Percentiles rank a stretch among this genome's conserved stretches.
phyloP scores from a whole-genome alignment of 2,797 vertebrate genomes.

The Hypotaenidia okinawae region DNA sequence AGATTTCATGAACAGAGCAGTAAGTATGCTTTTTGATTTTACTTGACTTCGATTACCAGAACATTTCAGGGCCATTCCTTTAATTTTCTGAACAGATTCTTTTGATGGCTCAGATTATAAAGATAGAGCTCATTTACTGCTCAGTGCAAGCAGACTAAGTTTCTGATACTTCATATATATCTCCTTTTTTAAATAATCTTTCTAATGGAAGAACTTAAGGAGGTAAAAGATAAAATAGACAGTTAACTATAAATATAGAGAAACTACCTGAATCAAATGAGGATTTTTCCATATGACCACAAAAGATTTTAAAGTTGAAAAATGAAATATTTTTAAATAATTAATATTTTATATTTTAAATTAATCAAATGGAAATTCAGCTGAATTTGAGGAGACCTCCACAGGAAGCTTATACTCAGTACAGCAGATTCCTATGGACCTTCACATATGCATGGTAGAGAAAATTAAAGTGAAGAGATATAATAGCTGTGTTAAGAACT shows the following conservation, averaged over 20 bases:
- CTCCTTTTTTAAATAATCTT: slow-evolving; percentile 8
- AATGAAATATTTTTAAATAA: slow-evolving; percentile 7
- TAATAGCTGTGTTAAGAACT: not conserved
- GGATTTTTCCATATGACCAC: slow-evolving; percentile 32
- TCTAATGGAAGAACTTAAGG: slow-evolving; percentile 13
- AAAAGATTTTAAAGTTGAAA: slow-evolving; percentile 34
- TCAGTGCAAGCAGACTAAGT: not conserved
- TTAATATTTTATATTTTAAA: slow-evolving; percentile 29
- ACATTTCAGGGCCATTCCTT: slow-evolving; percentile 23
- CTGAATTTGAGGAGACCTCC: slow-evolving; percentile 13
- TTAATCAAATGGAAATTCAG: slow-evolving; percentile 22
- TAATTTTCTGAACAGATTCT: slow-evolving; percentile 43
- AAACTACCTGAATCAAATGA: slow-evolving; percentile 52
- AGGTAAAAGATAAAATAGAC: slow-evolving; percentile 53
- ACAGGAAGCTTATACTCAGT: not conserved
- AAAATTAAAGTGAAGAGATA: slow-evolving; percentile 22
- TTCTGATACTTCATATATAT: slow-evolving; percentile 27
- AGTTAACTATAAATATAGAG: slow-evolving; percentile 50
- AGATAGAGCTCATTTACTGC: slow-evolving; percentile 52
- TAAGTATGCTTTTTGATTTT: slow-evolving; percentile 16
- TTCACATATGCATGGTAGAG: not conserved
- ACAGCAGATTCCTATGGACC: not conserved
- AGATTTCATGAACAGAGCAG: not conserved
- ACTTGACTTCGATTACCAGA: not conserved
- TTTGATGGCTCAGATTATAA: slow-evolving; percentile 53